phyloP scores from a whole-genome alignment of 2,797 vertebrate genomes.

The Premnoplex brunnescens region DNA sequence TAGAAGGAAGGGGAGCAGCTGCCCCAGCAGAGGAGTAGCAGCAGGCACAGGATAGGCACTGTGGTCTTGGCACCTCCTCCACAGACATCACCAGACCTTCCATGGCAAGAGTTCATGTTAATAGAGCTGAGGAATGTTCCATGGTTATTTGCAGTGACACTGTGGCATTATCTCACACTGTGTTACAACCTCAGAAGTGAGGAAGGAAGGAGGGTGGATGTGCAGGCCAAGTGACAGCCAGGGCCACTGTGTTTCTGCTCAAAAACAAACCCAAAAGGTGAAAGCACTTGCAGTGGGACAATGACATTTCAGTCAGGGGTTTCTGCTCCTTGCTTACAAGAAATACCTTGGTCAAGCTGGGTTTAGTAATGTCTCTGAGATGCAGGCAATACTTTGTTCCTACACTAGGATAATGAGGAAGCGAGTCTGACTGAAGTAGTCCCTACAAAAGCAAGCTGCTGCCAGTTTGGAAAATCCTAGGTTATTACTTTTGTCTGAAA shows the following conservation, averaged over 20 bases:
- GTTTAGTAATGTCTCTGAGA: neutral
- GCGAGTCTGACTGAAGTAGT: neutral
- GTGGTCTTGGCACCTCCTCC: neutral
- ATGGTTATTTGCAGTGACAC: neutral
- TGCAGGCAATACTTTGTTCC: neutral
- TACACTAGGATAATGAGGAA: neutral
- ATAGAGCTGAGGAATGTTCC: neutral
- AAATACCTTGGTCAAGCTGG: neutral
- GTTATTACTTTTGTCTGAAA: slow-evolving; percentile 1
- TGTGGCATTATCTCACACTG: neutral
- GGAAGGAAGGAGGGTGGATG: neutral
- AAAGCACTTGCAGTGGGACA: neutral
- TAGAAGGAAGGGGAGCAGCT: neutral
- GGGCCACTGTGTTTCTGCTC: neutral
- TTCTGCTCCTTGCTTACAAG: neutral
- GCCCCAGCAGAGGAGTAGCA: neutral
- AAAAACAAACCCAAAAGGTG: neutral
- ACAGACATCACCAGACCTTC: neutral
- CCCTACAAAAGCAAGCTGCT: neutral
- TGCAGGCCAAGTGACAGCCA: neutral
- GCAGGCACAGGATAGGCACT: neutral
- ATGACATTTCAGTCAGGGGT: neutral
- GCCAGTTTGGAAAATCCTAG: neutral
- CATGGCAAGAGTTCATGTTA: neutral
- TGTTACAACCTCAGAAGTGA: neutral